These are phyloP conservation scores for Ciona savignyi DNA, from an alignment of 23 tunicate genomes.

Conservation along the genomic window DNA sequence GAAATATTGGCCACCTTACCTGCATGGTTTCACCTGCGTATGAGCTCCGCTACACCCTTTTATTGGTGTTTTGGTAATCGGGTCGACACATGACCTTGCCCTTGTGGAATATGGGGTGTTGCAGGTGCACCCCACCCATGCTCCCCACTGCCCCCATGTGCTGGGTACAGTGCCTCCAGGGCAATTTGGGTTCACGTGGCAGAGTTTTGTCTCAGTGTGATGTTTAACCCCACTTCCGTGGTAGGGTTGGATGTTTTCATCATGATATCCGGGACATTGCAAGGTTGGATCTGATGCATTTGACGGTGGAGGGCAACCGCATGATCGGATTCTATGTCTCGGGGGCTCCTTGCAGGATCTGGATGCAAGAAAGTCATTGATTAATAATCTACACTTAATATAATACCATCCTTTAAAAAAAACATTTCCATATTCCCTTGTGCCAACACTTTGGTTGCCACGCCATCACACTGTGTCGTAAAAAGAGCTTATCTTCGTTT, in stretches of 20 bases:
- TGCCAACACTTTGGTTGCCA: too few relatives aligned
- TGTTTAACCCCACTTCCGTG: slow-evolving; percentile 1
- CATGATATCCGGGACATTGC: background rate
- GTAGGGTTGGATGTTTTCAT: background rate
- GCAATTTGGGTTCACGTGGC: slow-evolving; percentile 14
- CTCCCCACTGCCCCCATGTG: slow-evolving; percentile 56
- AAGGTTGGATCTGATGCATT: background rate
- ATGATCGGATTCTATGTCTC: slow-evolving; percentile 11
- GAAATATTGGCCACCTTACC: too few relatives aligned
- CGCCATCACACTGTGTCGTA: too few relatives aligned
- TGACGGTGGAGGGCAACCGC: slow-evolving; percentile 20
- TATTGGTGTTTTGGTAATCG: background rate
- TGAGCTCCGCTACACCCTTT: slow-evolving; percentile 19
- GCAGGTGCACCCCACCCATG: slow-evolving; percentile 43
- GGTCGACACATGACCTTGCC: slow-evolving; percentile 5
- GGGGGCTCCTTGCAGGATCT: background rate
- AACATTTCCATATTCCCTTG: too few relatives aligned
- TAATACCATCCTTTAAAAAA: background rate
- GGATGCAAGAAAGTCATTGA: background rate
- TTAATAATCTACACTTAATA: background rate
- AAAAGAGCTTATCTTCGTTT: too few relatives aligned
- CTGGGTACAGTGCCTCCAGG: background rate
- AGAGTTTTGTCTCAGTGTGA: background rate
- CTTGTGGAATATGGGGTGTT: slow-evolving; percentile 8
- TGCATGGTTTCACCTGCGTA: slow-evolving; percentile 36